These are phyloP conservation scores for Heterodera carotae DNA, from an alignment of 1,140 invertebrate genomes.

Conservation along the genomic window DNA sequence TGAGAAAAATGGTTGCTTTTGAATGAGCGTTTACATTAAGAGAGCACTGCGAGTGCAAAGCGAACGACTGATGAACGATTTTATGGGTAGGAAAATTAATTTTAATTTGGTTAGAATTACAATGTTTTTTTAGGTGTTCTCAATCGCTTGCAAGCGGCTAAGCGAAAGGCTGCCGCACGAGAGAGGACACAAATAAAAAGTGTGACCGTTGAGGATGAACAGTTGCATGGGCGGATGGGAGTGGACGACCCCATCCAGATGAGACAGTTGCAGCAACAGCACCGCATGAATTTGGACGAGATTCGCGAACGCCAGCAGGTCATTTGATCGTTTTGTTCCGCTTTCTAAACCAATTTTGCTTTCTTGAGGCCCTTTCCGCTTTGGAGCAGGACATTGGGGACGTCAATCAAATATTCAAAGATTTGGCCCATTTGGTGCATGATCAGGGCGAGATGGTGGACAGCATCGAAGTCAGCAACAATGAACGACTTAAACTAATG, in stretches of 20 bases:
- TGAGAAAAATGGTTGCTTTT: not conserved
- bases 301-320: slow-evolving; percentile 86
- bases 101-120: no score
- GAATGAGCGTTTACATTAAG: not conserved
- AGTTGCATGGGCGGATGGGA: slow-evolving; percentile 29
- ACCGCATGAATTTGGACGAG: slow-evolving; percentile 80
- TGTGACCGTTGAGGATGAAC: slow-evolving; percentile 55
- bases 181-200: slow-evolving; percentile 70
- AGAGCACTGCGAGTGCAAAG: slow-evolving; percentile 75
- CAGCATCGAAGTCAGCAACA: slow-evolving; percentile 86
- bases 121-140: slow-evolving; percentile 71
- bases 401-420: slow-evolving; percentile 97
- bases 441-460: slow-evolving; percentile 91
- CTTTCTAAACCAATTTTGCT: not conserved
- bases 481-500: not conserved
- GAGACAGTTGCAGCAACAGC: slow-evolving; percentile 81
- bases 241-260: slow-evolving; percentile 66
- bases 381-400: slow-evolving; percentile 86
- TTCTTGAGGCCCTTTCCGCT: slow-evolving; percentile 65
- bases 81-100: slow-evolving; percentile 71
- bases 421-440: slow-evolving; percentile 90
- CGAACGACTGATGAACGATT: slow-evolving; percentile 89
- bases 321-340: not conserved
- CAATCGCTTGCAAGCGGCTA: slow-evolving; percentile 78
- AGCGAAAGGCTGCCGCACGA: slow-evolving; percentile 79